Percentiles rank a stretch among this genome's conserved stretches.
These are phyloP conservation scores for Cryptoblepharus egeriae DNA, from an alignment of 2,797 vertebrate species.

Conservation along the genomic window DNA sequence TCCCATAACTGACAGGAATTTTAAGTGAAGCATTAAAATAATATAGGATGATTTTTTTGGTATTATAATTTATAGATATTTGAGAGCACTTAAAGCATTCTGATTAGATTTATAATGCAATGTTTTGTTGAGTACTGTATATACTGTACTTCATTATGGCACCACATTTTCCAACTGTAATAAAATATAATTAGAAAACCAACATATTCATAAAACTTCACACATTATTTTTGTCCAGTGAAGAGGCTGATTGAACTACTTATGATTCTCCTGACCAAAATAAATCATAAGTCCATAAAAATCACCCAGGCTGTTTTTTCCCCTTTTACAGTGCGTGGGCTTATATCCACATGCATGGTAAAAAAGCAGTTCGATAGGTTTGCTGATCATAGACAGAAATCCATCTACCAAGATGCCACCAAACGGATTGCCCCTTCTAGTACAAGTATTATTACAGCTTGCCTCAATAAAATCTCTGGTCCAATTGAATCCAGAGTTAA, in stretches of 20 bases:
- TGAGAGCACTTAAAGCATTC: neutral
- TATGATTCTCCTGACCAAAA: conserved; percentile 2
- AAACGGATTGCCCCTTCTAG: neutral
- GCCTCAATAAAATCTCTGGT: neutral
- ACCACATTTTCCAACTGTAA: neutral
- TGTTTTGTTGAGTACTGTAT: neutral
- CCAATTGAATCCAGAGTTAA: too few species aligned
- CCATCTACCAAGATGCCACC: neutral
- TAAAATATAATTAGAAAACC: conserved; percentile 10
- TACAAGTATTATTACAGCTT: neutral
- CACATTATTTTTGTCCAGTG: neutral
- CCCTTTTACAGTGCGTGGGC: too few species aligned
- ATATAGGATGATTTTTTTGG: neutral
- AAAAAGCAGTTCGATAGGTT: neutral
- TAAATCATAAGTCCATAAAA: neutral
- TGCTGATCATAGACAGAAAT: neutral
- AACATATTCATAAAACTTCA: neutral
- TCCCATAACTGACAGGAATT: neutral
- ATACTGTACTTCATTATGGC: neutral
- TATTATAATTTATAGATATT: neutral
- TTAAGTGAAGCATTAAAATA: neutral
- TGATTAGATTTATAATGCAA: neutral
- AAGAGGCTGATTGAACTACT: neutral
- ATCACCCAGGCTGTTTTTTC: neutral
- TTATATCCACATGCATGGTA: neutral